Evolutionary conservation across 2,113 vertebrate species (phyloP).

Genomic region (Seriola dumerili): DNA sequence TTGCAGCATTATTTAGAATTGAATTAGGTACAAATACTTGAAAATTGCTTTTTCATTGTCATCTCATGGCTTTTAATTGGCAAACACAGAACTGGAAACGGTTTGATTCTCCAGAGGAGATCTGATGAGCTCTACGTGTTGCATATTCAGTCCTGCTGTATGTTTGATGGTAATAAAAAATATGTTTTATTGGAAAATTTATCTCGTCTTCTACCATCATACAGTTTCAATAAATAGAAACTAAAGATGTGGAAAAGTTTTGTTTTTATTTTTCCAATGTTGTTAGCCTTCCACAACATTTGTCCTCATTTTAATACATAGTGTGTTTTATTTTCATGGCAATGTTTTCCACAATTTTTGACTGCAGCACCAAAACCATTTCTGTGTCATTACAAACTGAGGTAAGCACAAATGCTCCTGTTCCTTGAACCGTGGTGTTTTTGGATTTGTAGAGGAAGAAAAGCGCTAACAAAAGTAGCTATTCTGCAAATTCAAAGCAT

Average conservation of each 20-base stretch:
- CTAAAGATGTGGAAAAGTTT: neutral
- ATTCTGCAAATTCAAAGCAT: slow-evolving; percentile 7
- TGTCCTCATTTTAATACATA: neutral
- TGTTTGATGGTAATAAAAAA: neutral
- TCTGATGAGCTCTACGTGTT: neutral
- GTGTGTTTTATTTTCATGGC: neutral
- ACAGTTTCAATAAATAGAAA: neutral
- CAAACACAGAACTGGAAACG: slow-evolving; percentile 38
- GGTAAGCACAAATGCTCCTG: neutral
- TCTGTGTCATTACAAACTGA: slow-evolving; percentile 6
- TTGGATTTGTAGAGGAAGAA: slow-evolving; percentile 4
- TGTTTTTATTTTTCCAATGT: neutral
- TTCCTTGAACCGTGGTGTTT: neutral
- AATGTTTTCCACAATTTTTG: neutral
- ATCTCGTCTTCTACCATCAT: neutral
- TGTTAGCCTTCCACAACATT: neutral
- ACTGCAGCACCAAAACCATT: neutral
- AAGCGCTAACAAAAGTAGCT: neutral
- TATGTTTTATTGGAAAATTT: too few relatives aligned
- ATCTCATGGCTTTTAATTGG: slow-evolving; percentile 65
- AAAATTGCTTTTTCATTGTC: slow-evolving; percentile 63
- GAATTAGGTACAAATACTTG: slow-evolving; percentile 53
- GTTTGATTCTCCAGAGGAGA: slow-evolving; percentile 30
- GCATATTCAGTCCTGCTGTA: slow-evolving; percentile 30
- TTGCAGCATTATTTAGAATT: slow-evolving; percentile 44